Base-by-base conservation (phyloP, 2,797 vertebrate genomes). In the Coluber constrictor region DNA sequence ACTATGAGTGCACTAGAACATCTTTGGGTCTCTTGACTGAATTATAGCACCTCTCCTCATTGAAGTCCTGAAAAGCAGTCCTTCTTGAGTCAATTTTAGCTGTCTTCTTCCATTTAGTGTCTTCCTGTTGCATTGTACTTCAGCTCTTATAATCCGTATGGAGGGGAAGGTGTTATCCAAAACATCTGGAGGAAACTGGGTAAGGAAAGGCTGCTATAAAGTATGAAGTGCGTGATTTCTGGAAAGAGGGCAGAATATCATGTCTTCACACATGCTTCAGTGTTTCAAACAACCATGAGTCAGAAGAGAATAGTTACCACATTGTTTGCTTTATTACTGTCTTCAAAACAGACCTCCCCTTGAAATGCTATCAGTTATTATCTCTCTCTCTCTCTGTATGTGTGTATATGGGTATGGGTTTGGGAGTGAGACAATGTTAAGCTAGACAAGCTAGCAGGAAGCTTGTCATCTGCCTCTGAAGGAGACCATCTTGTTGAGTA, bases 401-500 rank as follows among this genome's bases (percentile, higher is more conserved):
- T 87, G 43, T 92, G 27, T 54, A 3, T 20, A 4, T 55, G 51
- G 12, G 29, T 20, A 11, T 12, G 43, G 23, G 54, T 66, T 18
- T 18, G n/a, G 15, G 54, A 27, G 29, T 20, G 54, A 54, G 29
- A 32, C n/a, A 32, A 59, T 59, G 87, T 89, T 92, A 63, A 92
- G 29, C 9, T 13, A 20, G 25, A 43, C 23, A 93, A 15, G 27
- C 51, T 43, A 47, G 5, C 23, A 66, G 25, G 59, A 32, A 90
- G 32, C 55, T 0, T 0, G 86, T 25, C 25, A 88, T 91, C 59
- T 89, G 87, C 90, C 59, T 89, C 25, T 63, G 63, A 90, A 27
- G 55, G 66, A 91, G 90, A 90, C 9, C 86, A 54, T 83, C 70
- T 32, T 91, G 86, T 88, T 94, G 88, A 90, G 27, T 92, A 92